Base-by-base conservation (phyloP, 2,113 vertebrate species). In the Nothocercus nigrocapillus region DNA sequence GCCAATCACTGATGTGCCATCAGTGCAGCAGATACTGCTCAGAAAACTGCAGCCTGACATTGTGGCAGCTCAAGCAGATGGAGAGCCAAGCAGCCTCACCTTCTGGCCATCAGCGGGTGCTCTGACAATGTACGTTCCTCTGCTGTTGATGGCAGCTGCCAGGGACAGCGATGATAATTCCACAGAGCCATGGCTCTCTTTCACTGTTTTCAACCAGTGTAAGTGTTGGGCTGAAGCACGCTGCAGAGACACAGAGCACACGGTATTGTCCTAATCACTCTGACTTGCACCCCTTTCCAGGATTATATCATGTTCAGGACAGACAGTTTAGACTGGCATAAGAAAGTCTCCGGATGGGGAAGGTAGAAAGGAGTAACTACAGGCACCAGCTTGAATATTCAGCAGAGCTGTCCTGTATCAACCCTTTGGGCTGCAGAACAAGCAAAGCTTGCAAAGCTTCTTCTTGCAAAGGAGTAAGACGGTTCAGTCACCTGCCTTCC, bases 181-280 rank as follows among this genome's bases (percentile, higher is more conserved):
- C 85, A 99, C 99, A 1, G 99, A 99, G 0, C 99, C 99, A 11
- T 99, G 99, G 89, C 99, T 99, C 68, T 99, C 99, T 82, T 99
- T 99, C 82, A 99, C 99, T 0, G 98, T 99, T 94, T 98, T 99
- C 88, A 99, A 74, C 99, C 99, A 99, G 85, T 98, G 99, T 76
- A 99, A 83, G 85, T 99, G 98, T 45, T 98, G 98, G 77, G 99
- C 99, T 38, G 99, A 99, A 92, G 99, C 99, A 24, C 76, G 38
- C 99, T 99, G 91, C 66, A 10, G 84, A 72, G 87, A 97, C 47
- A 49, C 9, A 91, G 30, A 82, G 69, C 64, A 49, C 5, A 68
- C 13, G 1, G 49, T 59, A 58, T 70, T 64, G 40, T 24, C 53
- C 80, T n/a, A 5, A 45, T 9, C 2, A 3, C 85, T 45, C 62